Evolutionary conservation across 2,797 vertebrate species (phyloP).

Genomic region (Tokudaia tokunoshimensis): DNA sequence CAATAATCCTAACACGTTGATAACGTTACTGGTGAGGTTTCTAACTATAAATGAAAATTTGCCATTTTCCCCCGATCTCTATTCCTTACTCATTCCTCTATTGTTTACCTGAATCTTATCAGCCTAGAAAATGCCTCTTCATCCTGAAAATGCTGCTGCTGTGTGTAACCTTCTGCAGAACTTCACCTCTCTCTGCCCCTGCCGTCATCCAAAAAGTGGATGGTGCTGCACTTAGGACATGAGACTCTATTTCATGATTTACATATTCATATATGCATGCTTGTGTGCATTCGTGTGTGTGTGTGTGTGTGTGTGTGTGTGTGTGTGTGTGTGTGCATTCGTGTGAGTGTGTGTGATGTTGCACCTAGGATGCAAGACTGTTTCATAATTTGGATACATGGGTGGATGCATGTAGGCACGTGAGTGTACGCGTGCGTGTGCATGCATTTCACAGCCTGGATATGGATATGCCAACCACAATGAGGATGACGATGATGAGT

Average conservation of each 20-base stretch:
- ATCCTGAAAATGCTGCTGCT: neutral
- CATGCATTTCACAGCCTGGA: neutral
- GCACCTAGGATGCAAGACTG: neutral
- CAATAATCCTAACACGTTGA: neutral
- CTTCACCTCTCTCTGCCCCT: neutral
- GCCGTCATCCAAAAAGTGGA: neutral
- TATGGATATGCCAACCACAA: neutral
- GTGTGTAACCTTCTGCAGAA: neutral
- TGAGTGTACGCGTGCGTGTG: too few species aligned
- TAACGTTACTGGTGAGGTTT: neutral
- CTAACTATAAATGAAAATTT: neutral
- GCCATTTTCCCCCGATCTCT: neutral
- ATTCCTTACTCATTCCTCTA: neutral
- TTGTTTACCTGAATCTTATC: neutral
- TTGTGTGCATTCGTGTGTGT: neutral
- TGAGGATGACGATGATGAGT: neutral
- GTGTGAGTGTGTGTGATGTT: too few species aligned
- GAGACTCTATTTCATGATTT: neutral
- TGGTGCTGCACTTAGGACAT: neutral
- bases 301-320: neutral
- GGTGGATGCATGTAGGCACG: accelerated
- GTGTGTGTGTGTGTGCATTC: too few species aligned
- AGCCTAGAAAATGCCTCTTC: neutral
- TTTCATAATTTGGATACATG: neutral
- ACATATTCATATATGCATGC: neutral